Base-by-base conservation (phyloP, 2,888 invertebrate genomes). In the Rhagonycha lutea region DNA sequence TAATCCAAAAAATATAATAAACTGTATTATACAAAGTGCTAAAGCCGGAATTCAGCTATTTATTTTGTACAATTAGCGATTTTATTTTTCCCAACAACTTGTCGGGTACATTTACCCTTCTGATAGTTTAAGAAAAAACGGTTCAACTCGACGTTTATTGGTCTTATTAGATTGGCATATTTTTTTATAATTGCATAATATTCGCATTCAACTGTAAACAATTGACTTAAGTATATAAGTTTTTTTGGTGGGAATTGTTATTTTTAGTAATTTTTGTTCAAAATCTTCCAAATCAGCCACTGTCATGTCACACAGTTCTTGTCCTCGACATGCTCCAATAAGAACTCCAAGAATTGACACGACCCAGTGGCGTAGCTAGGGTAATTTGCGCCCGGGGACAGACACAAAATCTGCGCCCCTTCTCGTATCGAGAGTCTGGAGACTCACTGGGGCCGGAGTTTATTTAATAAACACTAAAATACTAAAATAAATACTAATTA, bases 81-180 rank as follows among this genome's bases (percentile, higher is more conserved):
- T 70, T 78, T 79, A 68, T 77, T 79, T 14, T 75, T 75, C 2
- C 77, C 77, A 61, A 78, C 67, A 12, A 18, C 28, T 72, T 79
- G 79, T 61, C 26, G 71, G 8, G 73, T 75, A 62, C 77, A 79
- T 70, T 78, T 77, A 11, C 75, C 73, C 18, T 77, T 78, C 75
- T 75, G 72, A 47, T 72, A 80, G 67, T 79, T 73, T 10, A 79
- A 28, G 71, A 79, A 79, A 68, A 78, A 78, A 10, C 24, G 61
- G 14, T 63, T 61, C 4, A 23, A 47, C 11, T 26, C 12, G 11
- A 70, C 62, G 47, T 76, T 24, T 24, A 24, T 7, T 12, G 80
- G 75, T 10, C 80, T n/a, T n/a, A n/a, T 79, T n/a, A 81, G 76
- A 47, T 70, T 61, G 11, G 70, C 12, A 75, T 81, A 81, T 69